A percentile compares a stretch with the other conserved stretches of the same genome.
phyloP scores from a whole-genome alignment of 2,113 vertebrate genomes.

The Donacobius atricapilla region DNA sequence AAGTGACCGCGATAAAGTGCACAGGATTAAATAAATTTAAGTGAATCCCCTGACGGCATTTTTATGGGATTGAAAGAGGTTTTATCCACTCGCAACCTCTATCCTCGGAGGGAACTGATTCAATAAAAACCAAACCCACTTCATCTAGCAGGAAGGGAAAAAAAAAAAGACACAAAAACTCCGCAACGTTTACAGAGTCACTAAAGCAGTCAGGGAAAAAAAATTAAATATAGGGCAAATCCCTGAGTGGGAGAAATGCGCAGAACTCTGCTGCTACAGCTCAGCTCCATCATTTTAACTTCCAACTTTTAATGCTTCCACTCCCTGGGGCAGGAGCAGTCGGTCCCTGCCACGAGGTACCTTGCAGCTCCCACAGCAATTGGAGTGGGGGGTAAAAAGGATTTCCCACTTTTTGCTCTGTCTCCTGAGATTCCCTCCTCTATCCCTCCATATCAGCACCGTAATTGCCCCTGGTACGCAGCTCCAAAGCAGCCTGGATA shows the following conservation, averaged over 20 bases:
- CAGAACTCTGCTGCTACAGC: conserved; percentile 34
- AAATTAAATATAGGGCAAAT: conserved; percentile 54
- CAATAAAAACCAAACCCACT: conserved; percentile 72
- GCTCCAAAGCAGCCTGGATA: not conserved
- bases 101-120: conserved; percentile 67
- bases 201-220: conserved; percentile 58
- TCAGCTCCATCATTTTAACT: conserved; percentile 51
- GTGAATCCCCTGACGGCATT: conserved; percentile 65
- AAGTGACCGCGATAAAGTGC: conserved; percentile 68
- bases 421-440: not conserved
- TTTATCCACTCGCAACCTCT: conserved; percentile 64
- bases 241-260: conserved; percentile 33
- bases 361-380: not conserved
- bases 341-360: not conserved
- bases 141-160: conserved; percentile 33
- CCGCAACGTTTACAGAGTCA: conserved; percentile 45
- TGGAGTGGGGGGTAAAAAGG: accelerated
- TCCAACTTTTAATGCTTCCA: not conserved
- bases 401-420: not conserved
- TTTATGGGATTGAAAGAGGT: conserved; percentile 71
- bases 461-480: not conserved
- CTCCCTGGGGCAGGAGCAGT: not conserved
- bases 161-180: conserved; percentile 23
- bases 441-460: not conserved
- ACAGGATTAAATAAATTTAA: conserved; percentile 70